Evolutionary conservation across 1,140 invertebrate genomes (phyloP), one percentile per base, ranked within the genome.

Genomic region (Drosophila oshimai): DNA sequence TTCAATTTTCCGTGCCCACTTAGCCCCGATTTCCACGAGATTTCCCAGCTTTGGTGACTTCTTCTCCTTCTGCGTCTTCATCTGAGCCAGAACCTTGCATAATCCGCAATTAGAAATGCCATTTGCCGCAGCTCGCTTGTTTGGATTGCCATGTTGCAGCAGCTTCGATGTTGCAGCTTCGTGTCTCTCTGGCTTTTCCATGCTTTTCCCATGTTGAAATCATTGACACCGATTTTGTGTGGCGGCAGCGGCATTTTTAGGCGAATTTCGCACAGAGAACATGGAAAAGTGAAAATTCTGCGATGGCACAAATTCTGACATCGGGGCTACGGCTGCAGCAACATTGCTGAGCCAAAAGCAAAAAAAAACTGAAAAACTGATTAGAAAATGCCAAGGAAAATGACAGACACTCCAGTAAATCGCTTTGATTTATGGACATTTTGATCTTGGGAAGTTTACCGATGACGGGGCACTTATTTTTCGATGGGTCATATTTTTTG

Each of bases 31-130:
- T 65, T 65, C 58, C 42, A 26, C 26, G 26, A 18, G n/a, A 65
- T 65, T 65, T 65, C 61, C 31, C 61, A 39, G 12, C 37, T 37
- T 49, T 65, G 58, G 58, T 18, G 61, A 64, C 61, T 65, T 49
- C 24, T 64, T 37, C n/a, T n/a, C n/a, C 37, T 37, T 49, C 49
- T 41, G 58, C 13, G 61, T 47, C 61, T 65, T 49, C 24, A 49
- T 37, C 18, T n/a, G 13, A 44, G 50, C 20, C 34, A 76, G 58
- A 83, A 76, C 72, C 77, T 81, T 81, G 78, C 78, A 81, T 81
- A 81, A 81, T 83, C 60, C 44, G 68, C 79, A 77, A 81, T 83
- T 83, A 81, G 78, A 81, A 83, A 83, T 83, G 78, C 78, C 69
- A 77, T 83, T 81, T 81, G 62, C 60, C 47, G 57, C 41, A 65